phyloP scores from a whole-genome alignment of 2,113 vertebrate species.

The Myxocyprinus asiaticus region DNA sequence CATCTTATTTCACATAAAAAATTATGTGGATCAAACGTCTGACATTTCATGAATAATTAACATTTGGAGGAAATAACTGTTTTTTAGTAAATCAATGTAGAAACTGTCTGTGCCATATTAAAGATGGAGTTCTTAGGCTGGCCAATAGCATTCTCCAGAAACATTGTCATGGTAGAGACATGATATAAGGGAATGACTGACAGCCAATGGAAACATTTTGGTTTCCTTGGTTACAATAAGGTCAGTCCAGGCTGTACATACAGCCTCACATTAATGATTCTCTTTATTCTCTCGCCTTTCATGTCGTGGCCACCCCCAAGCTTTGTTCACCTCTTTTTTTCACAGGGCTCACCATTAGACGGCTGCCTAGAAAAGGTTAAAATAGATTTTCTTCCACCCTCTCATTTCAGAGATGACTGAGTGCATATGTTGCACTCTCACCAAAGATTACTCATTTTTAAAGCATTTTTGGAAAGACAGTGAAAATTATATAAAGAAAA shows the following conservation, averaged over 20 bases:
- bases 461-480: neutral
- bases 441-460: conserved; percentile 10
- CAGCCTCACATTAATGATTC: conserved; percentile 64
- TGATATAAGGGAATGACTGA: neutral
- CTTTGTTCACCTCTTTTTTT: conserved; percentile 59
- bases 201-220: conserved; percentile 10
- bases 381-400: conserved; percentile 51
- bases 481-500: neutral
- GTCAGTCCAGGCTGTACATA: conserved; percentile 51
- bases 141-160: neutral
- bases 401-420: conserved; percentile 50
- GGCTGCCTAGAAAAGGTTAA: conserved; percentile 67
- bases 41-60: neutral
- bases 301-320: conserved; percentile 50
- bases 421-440: conserved; percentile 59
- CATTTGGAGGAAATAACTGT: neutral
- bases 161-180: neutral
- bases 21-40: neutral
- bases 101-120: neutral
- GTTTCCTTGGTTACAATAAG: conserved; percentile 67
- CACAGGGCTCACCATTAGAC: conserved; percentile 53
- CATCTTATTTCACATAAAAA: neutral
- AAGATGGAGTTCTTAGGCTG: neutral
- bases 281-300: conserved; percentile 63
- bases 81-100: neutral